phyloP scores from a whole-genome alignment of 2,113 vertebrate genomes.

The Anhinga anhinga region DNA sequence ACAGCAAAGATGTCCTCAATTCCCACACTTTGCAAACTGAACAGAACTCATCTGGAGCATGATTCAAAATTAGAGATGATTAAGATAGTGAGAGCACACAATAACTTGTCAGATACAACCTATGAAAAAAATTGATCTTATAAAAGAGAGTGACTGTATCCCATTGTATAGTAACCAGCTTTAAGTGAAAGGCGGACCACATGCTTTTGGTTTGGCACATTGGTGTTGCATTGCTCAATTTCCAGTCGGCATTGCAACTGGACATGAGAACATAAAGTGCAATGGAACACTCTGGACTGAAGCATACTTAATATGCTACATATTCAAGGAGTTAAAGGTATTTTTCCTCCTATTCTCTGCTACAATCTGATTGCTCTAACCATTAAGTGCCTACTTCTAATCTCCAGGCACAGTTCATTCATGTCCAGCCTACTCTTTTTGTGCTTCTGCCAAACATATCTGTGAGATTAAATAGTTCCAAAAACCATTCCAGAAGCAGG shows the following conservation, averaged over 20 bases:
- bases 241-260: not conserved
- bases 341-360: constrained; percentile 24
- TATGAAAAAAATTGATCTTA: not conserved
- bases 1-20: not conserved
- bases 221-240: not conserved
- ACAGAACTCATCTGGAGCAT: not conserved
- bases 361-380: not conserved
- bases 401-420: constrained; percentile 8
- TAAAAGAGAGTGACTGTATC: not conserved
- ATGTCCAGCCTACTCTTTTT: not conserved
- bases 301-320: not conserved
- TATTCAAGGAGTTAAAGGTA: not conserved
- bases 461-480: not conserved
- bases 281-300: not conserved
- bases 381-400: not conserved
- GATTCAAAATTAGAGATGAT: constrained; percentile 52
- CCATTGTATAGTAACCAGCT: not conserved
- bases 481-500: not conserved
- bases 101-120: constrained; percentile 18
- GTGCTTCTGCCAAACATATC: not conserved
- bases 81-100: constrained; percentile 32
- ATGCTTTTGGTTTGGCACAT: not conserved
- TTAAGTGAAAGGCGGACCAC: not conserved
- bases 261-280: not conserved
- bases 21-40: constrained; percentile 12